These are phyloP conservation scores for Leptoclinus maculatus DNA, from an alignment of 2,797 vertebrate genomes.

Conservation along the genomic window DNA sequence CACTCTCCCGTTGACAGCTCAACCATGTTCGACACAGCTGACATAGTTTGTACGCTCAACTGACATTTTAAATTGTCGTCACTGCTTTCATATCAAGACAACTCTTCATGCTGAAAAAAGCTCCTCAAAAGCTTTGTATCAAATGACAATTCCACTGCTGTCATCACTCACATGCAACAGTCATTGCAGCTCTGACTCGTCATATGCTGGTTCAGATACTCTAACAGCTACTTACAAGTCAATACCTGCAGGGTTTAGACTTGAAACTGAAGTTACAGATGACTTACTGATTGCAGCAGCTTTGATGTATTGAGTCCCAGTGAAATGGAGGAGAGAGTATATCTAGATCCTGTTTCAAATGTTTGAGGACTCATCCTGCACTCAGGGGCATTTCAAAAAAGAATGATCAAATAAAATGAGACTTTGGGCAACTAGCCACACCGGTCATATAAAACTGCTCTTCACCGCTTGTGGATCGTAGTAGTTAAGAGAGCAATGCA, in stretches of 20 bases:
- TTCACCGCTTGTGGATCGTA: not conserved
- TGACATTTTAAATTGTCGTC: not conserved
- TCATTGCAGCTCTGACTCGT: not conserved
- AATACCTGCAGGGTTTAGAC: not conserved
- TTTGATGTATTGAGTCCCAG: not conserved
- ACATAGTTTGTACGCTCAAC: not conserved
- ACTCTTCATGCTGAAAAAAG: not conserved
- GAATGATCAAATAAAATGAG: not conserved
- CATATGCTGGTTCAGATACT: not conserved
- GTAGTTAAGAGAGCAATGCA: not conserved
- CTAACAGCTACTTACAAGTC: not conserved
- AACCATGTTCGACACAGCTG: not conserved
- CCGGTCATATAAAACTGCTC: not conserved
- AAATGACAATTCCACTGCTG: not conserved
- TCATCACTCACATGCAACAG: not conserved
- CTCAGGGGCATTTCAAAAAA: not conserved
- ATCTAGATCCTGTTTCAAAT: not conserved
- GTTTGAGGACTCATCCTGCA: not conserved
- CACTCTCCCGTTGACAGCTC: not conserved
- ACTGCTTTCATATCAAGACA: not conserved
- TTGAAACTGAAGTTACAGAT: not conserved
- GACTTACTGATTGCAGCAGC: conserved; percentile 4
- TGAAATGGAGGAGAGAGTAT: not conserved
- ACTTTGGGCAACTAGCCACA: not conserved
- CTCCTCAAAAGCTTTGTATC: not conserved